Base-by-base conservation (phyloP, 2,888 invertebrate species). In the Oscheius sp. region DNA sequence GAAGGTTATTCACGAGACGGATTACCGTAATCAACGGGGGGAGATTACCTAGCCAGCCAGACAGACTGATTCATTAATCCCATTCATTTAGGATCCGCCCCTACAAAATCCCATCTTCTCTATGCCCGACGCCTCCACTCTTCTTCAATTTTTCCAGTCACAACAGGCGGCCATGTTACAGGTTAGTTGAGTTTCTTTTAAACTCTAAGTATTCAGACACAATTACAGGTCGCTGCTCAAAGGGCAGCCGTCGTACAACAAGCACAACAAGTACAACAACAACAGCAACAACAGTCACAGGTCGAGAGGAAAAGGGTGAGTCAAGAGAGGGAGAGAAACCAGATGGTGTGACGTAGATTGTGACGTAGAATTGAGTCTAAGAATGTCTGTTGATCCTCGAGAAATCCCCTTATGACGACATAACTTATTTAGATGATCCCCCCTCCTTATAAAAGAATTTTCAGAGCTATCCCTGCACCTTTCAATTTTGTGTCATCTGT, bases 391-490 rank as follows among this genome's bases (percentile, higher is more conserved):
- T n/a, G n/a, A n/a, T n/a, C n/a, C n/a, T n/a, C n/a, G n/a, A n/a
- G n/a, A n/a, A n/a, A n/a, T n/a, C n/a, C n/a, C n/a, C n/a, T n/a
- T 24, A 47, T 47, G 24, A 12, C 47, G 12, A 26, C 3, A 17
- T 4, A 41, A 3, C 41, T 12, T 14, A 24, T 47, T 20, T 22
- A 17, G 47, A 30, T 32, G 30, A 32, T 4, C 2, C 30, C 12
- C 51, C 20, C 14, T 17, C 9, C 3, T 32, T 30, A 51, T 30
- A 26, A 28, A 51, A 30, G 28, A 33, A 20, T 63, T 78, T 83
- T 72, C 75, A 84, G 84, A 78, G 77, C 49, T 84, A 84, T 51
- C 84, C 84, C 17, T 82, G 82, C 73, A 83, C 84, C 44, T 84
- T 84, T 72, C 84, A 84, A 73, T 84, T 67, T 66, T 84, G 84